Conservation (phyloP, 2,888 invertebrate genomes). For the Actias luna region DNA sequence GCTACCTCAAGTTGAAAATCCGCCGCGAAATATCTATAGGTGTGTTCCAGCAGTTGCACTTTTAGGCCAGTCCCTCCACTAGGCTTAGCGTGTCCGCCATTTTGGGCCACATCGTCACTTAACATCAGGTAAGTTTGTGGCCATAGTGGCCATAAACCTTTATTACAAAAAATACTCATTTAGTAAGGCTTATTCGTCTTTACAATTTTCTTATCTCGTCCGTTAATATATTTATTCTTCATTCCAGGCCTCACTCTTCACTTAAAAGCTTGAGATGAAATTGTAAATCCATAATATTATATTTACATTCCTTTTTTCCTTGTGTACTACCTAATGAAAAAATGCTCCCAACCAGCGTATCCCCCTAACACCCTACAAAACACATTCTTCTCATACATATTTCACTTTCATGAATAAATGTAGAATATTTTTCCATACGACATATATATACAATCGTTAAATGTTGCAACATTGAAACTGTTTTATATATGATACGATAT, state of each 20-base stretch:
- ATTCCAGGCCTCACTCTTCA: too few species aligned
- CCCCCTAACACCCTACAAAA: conserved; percentile 31
- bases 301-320: conserved; percentile 25
- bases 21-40: too few species aligned
- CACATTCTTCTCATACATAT: conserved; percentile 49
- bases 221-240: neutral
- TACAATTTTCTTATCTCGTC: neutral
- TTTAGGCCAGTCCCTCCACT: too few species aligned
- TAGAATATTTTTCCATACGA: conserved; percentile 50
- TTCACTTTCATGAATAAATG: conserved; percentile 65
- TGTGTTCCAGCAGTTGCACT: too few species aligned
- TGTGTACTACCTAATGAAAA: conserved; percentile 34
- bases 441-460: conserved; percentile 28
- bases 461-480: neutral
- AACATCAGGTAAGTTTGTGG: too few species aligned
- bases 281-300: conserved; percentile 19
- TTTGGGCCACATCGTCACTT: too few species aligned
- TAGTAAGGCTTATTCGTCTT: neutral
- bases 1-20: too few species aligned
- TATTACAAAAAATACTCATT: too few species aligned
- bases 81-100: too few species aligned
- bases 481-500: neutral
- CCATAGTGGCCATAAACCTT: too few species aligned
- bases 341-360: conserved; percentile 31
- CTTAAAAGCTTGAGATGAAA: neutral